Conservation (phyloP, 1,140 invertebrate genomes). For the Macrobrachium nipponense region DNA sequence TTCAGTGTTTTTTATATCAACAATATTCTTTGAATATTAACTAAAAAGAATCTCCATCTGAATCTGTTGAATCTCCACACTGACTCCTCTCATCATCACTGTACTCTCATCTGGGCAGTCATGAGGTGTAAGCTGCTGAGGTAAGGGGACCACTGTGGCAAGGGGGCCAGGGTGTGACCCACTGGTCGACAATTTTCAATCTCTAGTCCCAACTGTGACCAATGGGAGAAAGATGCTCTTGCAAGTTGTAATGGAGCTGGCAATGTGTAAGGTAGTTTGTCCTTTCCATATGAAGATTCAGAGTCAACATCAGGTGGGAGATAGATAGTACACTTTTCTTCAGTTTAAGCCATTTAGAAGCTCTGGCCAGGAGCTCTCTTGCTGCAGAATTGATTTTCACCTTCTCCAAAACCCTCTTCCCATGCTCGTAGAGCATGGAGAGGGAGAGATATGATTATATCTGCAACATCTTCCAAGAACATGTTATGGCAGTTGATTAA, state of each 20-base stretch:
- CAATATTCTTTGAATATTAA: neutral
- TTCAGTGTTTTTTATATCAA: neutral
- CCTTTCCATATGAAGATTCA: constrained; percentile 25
- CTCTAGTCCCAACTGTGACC: neutral
- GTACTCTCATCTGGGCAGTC: constrained; percentile 16
- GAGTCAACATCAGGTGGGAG: constrained; percentile 20
- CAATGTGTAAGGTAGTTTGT: constrained; percentile 23
- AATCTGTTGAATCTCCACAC: constrained; percentile 17
- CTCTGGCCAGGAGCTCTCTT: too few species aligned
- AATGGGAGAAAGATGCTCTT: constrained; percentile 1
- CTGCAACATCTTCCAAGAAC: too few species aligned
- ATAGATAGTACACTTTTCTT: too few species aligned
- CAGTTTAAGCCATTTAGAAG: too few species aligned
- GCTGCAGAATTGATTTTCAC: too few species aligned
- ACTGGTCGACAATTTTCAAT: neutral
- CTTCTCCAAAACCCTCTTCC: too few species aligned
- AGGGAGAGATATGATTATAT: too few species aligned
- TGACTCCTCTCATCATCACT: neutral
- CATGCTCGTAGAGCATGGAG: too few species aligned
- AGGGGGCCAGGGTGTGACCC: neutral
- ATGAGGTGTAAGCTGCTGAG: constrained; percentile 13
- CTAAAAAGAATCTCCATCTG: neutral
- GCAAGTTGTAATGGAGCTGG: constrained; percentile 17
- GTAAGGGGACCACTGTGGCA: too few species aligned
- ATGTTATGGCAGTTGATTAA: too few species aligned